These are phyloP conservation scores for Poecilia wingei DNA, from an alignment of 2,797 vertebrate species.

Conservation along the genomic window DNA sequence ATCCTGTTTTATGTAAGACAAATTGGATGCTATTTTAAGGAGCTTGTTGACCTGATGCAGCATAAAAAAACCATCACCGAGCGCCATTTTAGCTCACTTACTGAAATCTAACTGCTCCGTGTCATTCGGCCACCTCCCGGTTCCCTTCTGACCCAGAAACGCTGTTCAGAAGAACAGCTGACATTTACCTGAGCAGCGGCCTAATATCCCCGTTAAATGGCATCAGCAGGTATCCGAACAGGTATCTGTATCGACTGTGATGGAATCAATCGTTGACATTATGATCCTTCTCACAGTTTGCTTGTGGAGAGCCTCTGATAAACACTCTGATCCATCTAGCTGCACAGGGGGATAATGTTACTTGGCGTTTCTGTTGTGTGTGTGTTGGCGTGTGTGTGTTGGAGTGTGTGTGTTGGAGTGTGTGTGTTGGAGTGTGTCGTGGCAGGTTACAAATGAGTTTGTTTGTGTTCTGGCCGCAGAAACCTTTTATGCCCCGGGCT, in stretches of 20 bases:
- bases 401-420: slow-evolving; percentile 30
- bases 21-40: slow-evolving; percentile 67
- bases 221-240: slow-evolving; percentile 67
- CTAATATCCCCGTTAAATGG: slow-evolving; percentile 68
- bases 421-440: slow-evolving; percentile 62
- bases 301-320: slow-evolving; percentile 66
- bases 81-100: slow-evolving; percentile 38
- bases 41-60: slow-evolving; percentile 57
- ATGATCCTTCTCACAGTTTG: slow-evolving; percentile 65
- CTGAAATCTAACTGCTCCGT: slow-evolving; percentile 20
- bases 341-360: slow-evolving; percentile 67
- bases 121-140: slow-evolving; percentile 32
- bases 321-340: slow-evolving; percentile 70
- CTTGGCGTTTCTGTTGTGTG: slow-evolving; percentile 53
- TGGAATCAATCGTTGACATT: slow-evolving; percentile 68
- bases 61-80: not conserved
- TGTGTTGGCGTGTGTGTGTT: slow-evolving; percentile 29
- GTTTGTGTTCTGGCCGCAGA: slow-evolving; percentile 78
- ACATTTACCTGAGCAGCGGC: slow-evolving; percentile 68
- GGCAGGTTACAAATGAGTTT: slow-evolving; percentile 82
- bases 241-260: slow-evolving; percentile 66
- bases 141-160: slow-evolving; percentile 51
- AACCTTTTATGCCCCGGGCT: slow-evolving; percentile 76
- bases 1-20: slow-evolving; percentile 67
- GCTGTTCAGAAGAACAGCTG: slow-evolving; percentile 55